A percentile compares a stretch with the other conserved stretches of the same genome.
Evolutionary conservation across 2,797 vertebrate genomes (phyloP).

Genomic region (Streptopelia turtur): DNA sequence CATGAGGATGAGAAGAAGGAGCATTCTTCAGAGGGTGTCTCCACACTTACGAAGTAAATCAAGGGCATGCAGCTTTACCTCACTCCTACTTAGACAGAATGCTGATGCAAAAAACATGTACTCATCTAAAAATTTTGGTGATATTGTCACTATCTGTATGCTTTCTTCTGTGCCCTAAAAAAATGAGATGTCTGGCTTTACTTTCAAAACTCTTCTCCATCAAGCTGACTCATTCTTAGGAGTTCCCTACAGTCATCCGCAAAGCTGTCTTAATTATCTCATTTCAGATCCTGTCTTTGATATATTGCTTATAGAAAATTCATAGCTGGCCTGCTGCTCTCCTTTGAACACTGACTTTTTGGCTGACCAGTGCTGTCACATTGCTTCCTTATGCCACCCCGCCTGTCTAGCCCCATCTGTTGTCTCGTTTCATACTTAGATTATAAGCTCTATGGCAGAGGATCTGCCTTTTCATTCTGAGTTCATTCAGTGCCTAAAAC

Average conservation of each 20-base stretch:
- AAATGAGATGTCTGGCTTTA: neutral
- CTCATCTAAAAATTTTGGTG: neutral
- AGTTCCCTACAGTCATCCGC: neutral
- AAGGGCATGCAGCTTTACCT: neutral
- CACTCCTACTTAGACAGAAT: neutral
- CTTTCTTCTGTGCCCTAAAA: neutral
- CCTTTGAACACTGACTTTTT: conserved; percentile 41
- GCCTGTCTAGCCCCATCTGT: conserved; percentile 63
- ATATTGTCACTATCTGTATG: neutral
- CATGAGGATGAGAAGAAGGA: neutral
- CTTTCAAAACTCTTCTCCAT: neutral
- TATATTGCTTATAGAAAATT: conserved; percentile 2
- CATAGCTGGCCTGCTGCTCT: conserved; percentile 23
- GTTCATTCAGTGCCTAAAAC: conserved; percentile 31
- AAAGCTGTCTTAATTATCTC: conserved; percentile 39
- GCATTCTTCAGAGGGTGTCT: neutral
- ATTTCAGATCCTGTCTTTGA: conserved; percentile 33
- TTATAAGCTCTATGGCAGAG: neutral
- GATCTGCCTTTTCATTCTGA: conserved; percentile 26
- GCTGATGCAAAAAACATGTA: fast-evolving
- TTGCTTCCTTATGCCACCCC: conserved; percentile 64
- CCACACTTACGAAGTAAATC: neutral
- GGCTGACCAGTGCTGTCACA: conserved; percentile 49
- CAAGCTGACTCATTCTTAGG: neutral
- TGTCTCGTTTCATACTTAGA: conserved; percentile 44